Percentiles rank a stretch among this genome's conserved stretches.
Evolutionary conservation across 2,888 invertebrate genomes (phyloP).

Genomic region (Nezara viridula): DNA sequence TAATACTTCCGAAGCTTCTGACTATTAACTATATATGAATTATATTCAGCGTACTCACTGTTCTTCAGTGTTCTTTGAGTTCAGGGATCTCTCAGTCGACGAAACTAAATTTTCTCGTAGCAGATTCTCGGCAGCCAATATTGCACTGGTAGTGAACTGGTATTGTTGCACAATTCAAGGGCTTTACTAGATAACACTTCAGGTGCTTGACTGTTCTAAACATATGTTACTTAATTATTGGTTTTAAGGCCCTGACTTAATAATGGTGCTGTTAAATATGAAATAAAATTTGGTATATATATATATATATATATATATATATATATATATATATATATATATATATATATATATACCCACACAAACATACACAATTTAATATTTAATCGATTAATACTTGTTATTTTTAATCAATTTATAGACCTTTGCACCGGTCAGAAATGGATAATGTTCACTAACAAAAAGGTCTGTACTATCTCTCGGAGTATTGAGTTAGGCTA

Average conservation of each 20-base stretch:
- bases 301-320: no score
- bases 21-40: neutral
- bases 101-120: neutral
- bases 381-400: no score
- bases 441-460: neutral
- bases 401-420: no score
- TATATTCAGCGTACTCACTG: no score
- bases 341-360: no score
- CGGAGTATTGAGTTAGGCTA: neutral
- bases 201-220: neutral
- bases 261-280: neutral
- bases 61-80: no score
- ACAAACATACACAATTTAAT: no score
- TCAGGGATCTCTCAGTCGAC: neutral
- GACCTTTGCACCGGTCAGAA: no score
- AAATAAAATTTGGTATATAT: neutral
- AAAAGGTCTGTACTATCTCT: neutral
- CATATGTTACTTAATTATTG: slow-evolving; percentile 29
- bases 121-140: neutral
- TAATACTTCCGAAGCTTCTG: neutral
- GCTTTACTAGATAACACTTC: neutral
- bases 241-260: neutral
- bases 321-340: no score
- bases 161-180: neutral
- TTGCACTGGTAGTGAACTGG: neutral